Evolutionary conservation across 2,797 vertebrate genomes (phyloP).

Genomic region (Lagorchestes hirsutus): DNA sequence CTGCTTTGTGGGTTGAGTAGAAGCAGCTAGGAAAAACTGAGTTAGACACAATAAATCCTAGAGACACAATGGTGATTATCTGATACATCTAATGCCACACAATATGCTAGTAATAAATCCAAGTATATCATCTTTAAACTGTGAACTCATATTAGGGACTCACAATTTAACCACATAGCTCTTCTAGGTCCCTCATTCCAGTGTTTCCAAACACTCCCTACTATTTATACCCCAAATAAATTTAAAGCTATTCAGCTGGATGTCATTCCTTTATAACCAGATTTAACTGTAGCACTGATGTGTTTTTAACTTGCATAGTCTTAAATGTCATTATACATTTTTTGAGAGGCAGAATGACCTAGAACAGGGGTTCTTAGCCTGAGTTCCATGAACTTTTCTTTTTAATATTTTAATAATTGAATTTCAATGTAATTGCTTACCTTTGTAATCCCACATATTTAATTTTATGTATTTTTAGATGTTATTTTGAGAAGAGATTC

Average conservation of each 20-base stretch:
- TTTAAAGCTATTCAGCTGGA: not conserved
- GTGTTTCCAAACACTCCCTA: not conserved
- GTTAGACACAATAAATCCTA: not conserved
- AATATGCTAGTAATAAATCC: not conserved
- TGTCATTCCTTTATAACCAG: slow-evolving; percentile 13
- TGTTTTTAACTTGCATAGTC: slow-evolving; percentile 16
- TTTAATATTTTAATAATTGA: slow-evolving; percentile 46
- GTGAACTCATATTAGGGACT: not conserved
- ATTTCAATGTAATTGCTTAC: not conserved
- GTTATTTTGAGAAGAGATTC: not conserved
- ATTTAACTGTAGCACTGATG: slow-evolving; percentile 8
- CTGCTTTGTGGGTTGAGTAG: not conserved
- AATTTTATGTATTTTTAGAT: not conserved
- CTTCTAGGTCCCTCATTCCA: not conserved
- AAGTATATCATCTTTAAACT: slow-evolving; percentile 1
- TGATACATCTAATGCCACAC: not conserved
- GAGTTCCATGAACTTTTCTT: not conserved
- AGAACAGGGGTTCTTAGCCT: not conserved
- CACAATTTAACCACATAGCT: not conserved
- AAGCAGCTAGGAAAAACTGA: not conserved
- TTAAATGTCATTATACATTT: not conserved
- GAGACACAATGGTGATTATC: not conserved
- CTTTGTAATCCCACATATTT: not conserved
- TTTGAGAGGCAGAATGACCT: not conserved
- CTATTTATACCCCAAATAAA: not conserved